Conservation (phyloP, 2,888 invertebrate genomes). For the Gnatocerus cornutus region DNA sequence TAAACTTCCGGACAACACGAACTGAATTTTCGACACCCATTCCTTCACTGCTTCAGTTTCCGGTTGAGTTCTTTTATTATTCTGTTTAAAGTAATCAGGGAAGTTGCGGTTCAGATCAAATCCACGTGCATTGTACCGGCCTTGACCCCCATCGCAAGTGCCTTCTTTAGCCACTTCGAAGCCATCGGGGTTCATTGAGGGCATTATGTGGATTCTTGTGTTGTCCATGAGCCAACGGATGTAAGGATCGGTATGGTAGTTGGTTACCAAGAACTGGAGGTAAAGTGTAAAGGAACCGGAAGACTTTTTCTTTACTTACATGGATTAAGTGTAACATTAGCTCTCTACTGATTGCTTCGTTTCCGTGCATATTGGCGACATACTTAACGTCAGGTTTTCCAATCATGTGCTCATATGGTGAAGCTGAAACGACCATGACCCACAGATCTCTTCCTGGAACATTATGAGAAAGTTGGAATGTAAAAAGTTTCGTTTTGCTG, state of each 20-base stretch:
- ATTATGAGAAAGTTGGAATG: no score
- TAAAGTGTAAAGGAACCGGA: neutral
- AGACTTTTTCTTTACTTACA: slow-evolving; percentile 71
- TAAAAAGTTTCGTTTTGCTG: no score
- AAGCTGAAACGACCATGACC: slow-evolving; percentile 94
- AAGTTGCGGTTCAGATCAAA: slow-evolving; percentile 97
- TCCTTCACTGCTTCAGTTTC: slow-evolving; percentile 95
- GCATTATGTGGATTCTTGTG: slow-evolving; percentile 97
- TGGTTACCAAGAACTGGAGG: slow-evolving; percentile 87
- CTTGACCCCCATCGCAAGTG: slow-evolving; percentile 89
- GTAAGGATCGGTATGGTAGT: slow-evolving; percentile 87
- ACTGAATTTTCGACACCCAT: slow-evolving; percentile 94
- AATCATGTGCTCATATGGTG: slow-evolving; percentile 93
- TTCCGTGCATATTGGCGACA: slow-evolving; percentile 97
- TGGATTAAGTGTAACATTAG: slow-evolving; percentile 93
- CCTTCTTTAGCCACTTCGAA: slow-evolving; percentile 94
- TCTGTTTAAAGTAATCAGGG: slow-evolving; percentile 94
- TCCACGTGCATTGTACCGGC: slow-evolving; percentile 90
- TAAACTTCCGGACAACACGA: slow-evolving; percentile 93
- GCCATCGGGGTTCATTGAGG: slow-evolving; percentile 99
- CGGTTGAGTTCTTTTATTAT: slow-evolving; percentile 91
- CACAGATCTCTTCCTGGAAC: slow-evolving; percentile 88
- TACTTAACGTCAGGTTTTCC: slow-evolving; percentile 99
- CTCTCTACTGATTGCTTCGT: slow-evolving; percentile 96
- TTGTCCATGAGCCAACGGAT: slow-evolving; percentile 94